Base-by-base conservation (phyloP, 2,113 vertebrate genomes). In the Melanostigma gelatinosum region DNA sequence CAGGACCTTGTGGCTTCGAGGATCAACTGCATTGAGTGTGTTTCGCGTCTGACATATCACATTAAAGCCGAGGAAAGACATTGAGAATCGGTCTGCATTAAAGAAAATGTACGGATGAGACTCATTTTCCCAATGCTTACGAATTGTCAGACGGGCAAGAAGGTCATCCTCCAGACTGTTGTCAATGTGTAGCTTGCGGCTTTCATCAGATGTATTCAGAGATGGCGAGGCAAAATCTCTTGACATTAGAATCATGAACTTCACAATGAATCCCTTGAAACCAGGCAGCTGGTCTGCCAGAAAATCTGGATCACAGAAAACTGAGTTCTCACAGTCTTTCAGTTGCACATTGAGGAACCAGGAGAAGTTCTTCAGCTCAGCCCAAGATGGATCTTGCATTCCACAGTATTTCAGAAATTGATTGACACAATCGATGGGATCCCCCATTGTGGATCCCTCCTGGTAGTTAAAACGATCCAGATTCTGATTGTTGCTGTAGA, bases 191-290 rank as follows among this genome's bases (percentile, higher is more conserved):
- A 66, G 67, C 63, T 16, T 13, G 1, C 84, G 71, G 52, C 95
- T 96, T 42, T 95, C 85, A 34, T 95, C 94, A 16, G 94, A 93
- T 57, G 93, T 79, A n/a, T 91, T 72, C 69, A 96, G 79, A 57
- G 95, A 96, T 1, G 95, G 95, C 0, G 93, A 93, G 13, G 96
- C 94, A 73, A 96, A 96, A 84, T 96, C 95, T 82, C 88, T 90
- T 0, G 96, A 93, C 96, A 96, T 96, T 62, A 84, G 27, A 55
- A 96, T 92, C 95, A 96, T 96, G 90, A 96, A 96, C 67, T 95
- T 95, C 15, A 95, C 85, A n/a, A 96, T 93, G 55, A 96, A 96
- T 9, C 48, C 74, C 72, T 95, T 96, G 86, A 96, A 96, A 65
- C 94, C 95, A 12, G 48, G 63, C 20, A 96, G 85, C 16, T 91